phyloP scores from a whole-genome alignment of 2,888 invertebrate species.

The Ypsolopha scabrella region DNA sequence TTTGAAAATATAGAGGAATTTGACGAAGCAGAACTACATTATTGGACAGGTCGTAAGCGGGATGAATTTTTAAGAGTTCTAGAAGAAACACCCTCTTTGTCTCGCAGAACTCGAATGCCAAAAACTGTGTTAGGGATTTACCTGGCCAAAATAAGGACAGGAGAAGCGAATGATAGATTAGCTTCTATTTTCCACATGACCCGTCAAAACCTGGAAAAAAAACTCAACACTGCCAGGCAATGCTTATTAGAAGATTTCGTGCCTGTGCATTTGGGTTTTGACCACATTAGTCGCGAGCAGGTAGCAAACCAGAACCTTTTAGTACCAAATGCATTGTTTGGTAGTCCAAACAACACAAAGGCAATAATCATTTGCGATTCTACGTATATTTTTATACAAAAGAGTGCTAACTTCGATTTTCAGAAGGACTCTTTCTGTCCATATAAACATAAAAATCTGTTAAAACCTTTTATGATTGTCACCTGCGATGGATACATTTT shows the following conservation, averaged over 20 bases:
- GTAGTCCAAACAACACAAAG: background rate
- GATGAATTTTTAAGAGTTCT: constrained; percentile 6
- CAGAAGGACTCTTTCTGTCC: constrained; percentile 11
- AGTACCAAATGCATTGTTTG: constrained; percentile 2
- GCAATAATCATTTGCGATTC: constrained; percentile 2
- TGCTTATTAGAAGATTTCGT: constrained; percentile 4
- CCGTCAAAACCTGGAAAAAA: constrained; percentile 2
- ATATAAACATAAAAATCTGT: constrained; percentile 14
- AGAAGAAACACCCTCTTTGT: constrained; percentile 4
- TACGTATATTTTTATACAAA: constrained; percentile 4
- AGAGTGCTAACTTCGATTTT: constrained; percentile 4
- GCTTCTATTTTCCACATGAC: constrained; percentile 5
- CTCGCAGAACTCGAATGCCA: constrained; percentile 3
- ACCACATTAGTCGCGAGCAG: constrained; percentile 3
- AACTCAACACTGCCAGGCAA: constrained; percentile 3
- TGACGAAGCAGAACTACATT: constrained; percentile 1
- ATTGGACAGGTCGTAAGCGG: constrained; percentile 4
- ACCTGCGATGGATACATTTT: constrained; percentile 14
- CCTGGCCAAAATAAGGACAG: constrained; percentile 7
- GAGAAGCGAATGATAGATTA: constrained; percentile 7
- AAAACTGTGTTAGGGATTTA: constrained; percentile 4
- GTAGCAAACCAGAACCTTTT: background rate
- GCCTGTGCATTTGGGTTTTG: constrained; percentile 2
- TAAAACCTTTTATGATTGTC: constrained; percentile 16
- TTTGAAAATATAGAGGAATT: constrained; percentile 5